Evolutionary conservation across 35 echinoderm and acorn worm species (phyloP).

Genomic region (Strongylocentrotus purpuratus): DNA sequence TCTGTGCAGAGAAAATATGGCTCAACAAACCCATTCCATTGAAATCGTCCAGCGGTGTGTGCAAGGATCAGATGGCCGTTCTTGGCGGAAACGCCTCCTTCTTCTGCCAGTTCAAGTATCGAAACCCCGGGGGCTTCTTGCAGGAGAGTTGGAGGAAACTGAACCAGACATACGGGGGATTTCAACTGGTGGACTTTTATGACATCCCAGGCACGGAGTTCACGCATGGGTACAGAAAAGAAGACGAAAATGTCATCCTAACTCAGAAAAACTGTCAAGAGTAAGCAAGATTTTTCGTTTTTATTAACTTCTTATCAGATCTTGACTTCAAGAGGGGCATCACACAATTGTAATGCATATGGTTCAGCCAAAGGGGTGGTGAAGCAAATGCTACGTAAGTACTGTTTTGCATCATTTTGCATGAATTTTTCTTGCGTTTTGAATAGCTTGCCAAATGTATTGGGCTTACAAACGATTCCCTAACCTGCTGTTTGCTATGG

Average conservation of each 20-base stretch:
- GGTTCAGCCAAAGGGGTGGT: too few relatives aligned
- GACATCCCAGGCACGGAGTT: not conserved
- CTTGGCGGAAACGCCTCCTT: not conserved
- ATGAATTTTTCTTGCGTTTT: too few relatives aligned
- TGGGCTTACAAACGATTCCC: too few relatives aligned
- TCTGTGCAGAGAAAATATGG: not conserved
- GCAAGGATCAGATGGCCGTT: not conserved
- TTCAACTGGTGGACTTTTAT: not conserved
- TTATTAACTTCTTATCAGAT: not conserved
- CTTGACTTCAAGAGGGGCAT: too few relatives aligned
- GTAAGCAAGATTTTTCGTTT: not conserved
- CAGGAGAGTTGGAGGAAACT: not conserved
- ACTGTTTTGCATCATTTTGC: too few relatives aligned
- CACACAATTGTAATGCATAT: too few relatives aligned
- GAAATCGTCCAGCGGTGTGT: not conserved
- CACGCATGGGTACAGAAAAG: not conserved
- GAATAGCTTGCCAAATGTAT: too few relatives aligned
- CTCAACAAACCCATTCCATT: not conserved
- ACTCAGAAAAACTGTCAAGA: not conserved
- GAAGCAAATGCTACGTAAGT: too few relatives aligned
- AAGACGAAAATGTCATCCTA: not conserved
- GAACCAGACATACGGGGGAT: not conserved
- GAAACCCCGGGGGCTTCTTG: not conserved
- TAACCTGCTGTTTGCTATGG: too few relatives aligned
- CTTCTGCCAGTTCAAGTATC: not conserved